A percentile compares a stretch with the other conserved stretches of the same genome.
phyloP scores from a whole-genome alignment of 2,888 invertebrate species.

The Tetragnatha montana region DNA sequence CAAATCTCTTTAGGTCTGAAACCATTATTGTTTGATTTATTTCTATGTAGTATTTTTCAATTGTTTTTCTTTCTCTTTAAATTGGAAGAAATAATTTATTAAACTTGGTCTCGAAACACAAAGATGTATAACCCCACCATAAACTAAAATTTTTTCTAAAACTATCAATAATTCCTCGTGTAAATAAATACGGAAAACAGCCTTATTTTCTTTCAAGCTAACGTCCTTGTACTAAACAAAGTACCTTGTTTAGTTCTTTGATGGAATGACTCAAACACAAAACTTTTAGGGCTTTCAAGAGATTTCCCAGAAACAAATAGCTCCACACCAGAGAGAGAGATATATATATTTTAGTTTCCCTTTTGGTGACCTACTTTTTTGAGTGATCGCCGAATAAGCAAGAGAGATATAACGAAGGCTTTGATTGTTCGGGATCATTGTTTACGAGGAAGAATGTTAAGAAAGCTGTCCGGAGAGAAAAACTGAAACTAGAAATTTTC shows the following conservation, averaged over 20 bases:
- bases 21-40: too few species aligned
- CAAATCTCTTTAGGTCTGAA: too few species aligned
- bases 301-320: background rate
- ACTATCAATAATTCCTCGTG: too few species aligned
- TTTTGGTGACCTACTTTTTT: background rate
- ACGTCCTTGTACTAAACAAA: background rate
- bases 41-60: too few species aligned
- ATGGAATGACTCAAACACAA: background rate
- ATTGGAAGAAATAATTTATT: too few species aligned
- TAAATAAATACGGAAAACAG: too few species aligned
- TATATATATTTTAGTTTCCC: background rate
- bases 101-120: too few species aligned
- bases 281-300: too few species aligned
- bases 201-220: too few species aligned
- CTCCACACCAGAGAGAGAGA: background rate
- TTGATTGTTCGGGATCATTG: background rate
- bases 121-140: background rate
- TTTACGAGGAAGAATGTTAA: background rate
- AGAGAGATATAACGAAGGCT: background rate
- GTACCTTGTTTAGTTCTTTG: background rate
- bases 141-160: background rate
- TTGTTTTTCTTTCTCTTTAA: too few species aligned
- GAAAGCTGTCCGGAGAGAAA: background rate
- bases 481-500: background rate
- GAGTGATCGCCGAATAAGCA: background rate